phyloP scores from a whole-genome alignment of 1,140 invertebrate genomes.

The Drosophila cardini region DNA sequence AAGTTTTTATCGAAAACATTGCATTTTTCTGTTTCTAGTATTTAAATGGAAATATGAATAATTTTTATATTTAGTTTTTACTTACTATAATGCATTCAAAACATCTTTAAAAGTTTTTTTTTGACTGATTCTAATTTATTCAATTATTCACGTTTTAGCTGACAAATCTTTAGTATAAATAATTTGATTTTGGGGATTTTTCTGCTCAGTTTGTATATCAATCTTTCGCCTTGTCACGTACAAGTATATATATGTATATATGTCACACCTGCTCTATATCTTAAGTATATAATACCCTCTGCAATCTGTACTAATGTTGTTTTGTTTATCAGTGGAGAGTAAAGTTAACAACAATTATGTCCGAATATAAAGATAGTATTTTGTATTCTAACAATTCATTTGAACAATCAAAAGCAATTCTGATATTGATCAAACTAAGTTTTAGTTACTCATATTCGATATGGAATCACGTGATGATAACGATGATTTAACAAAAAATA shows the following conservation, averaged over 20 bases:
- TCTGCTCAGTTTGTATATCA: background rate
- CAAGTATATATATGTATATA: background rate
- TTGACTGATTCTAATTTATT: background rate
- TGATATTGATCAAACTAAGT: background rate
- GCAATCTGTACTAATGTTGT: background rate
- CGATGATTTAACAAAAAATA: too few relatives aligned
- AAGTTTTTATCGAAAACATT: too few relatives aligned
- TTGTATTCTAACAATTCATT: slow-evolving; percentile 2
- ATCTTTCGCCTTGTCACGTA: slow-evolving; percentile 7
- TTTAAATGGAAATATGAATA: background rate
- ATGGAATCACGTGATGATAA: too few relatives aligned
- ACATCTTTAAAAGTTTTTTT: too few relatives aligned
- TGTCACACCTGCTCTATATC: slow-evolving; percentile 11
- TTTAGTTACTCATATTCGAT: too few relatives aligned
- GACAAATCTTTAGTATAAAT: background rate
- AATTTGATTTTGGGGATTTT: background rate
- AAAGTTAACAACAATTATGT: slow-evolving; percentile 2
- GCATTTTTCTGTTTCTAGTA: too few relatives aligned
- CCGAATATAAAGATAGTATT: slow-evolving; percentile 1
- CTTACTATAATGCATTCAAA: too few relatives aligned
- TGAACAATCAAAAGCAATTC: slow-evolving; percentile 18
- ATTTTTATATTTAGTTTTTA: too few relatives aligned
- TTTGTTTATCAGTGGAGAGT: slow-evolving; percentile 1
- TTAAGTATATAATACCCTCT: slow-evolving; percentile 11
- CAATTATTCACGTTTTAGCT: background rate